A percentile compares a stretch with the other conserved stretches of the same genome.
Evolutionary conservation across 2,888 invertebrate species (phyloP).

Genomic region (Seira musarum): DNA sequence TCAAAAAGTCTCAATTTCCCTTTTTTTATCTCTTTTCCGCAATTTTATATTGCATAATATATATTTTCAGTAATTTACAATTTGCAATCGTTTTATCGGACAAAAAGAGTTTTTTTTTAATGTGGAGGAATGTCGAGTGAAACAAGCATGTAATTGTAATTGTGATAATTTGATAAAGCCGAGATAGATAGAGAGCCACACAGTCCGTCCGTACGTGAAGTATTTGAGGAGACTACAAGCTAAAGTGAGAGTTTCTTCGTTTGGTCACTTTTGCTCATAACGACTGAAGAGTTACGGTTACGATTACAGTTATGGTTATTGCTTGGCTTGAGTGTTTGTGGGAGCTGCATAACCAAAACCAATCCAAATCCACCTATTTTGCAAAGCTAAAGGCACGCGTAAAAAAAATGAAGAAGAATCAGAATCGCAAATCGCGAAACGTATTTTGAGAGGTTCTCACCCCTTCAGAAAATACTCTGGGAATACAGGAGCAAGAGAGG

Average conservation of each 20-base stretch:
- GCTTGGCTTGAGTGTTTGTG: background rate
- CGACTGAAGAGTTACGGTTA: background rate
- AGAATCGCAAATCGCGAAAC: conserved; percentile 38
- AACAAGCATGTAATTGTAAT: background rate
- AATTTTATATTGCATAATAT: background rate
- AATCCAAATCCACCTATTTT: too few relatives aligned
- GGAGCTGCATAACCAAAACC: background rate
- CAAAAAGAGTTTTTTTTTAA: background rate
- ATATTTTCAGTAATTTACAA: background rate
- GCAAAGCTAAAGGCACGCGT: background rate
- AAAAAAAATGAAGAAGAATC: conserved; percentile 32
- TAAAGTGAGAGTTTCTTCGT: background rate
- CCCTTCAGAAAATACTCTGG: conserved; percentile 41
- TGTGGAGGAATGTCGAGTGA: background rate
- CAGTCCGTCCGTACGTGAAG: background rate
- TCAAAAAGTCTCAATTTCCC: background rate
- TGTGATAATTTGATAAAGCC: too few relatives aligned
- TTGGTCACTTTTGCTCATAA: too few relatives aligned
- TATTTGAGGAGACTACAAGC: background rate
- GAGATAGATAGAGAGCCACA: too few relatives aligned
- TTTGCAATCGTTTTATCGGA: background rate
- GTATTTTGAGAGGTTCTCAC: conserved; percentile 59
- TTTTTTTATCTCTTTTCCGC: background rate
- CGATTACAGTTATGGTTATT: background rate
- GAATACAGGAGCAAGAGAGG: conserved; percentile 8